A percentile compares a stretch with the other conserved stretches of the same genome.
These are phyloP conservation scores for Sternarchorhynchus goeldii DNA, from an alignment of 2,797 vertebrate species.

Conservation along the genomic window DNA sequence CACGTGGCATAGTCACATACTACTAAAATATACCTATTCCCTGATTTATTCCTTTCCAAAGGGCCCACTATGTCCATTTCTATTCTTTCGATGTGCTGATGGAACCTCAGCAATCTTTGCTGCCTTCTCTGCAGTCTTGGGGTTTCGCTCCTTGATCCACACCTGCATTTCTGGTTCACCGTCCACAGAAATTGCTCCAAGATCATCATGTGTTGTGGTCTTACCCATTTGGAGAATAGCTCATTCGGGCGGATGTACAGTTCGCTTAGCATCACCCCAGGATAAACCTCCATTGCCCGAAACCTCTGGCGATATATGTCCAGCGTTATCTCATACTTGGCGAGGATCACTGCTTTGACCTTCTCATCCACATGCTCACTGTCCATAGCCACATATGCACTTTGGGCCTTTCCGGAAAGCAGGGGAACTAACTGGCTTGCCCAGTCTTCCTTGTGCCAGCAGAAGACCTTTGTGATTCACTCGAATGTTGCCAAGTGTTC, in stretches of 20 bases:
- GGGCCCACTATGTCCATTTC: too few relatives aligned
- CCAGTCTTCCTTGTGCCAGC: slow-evolving; percentile 14
- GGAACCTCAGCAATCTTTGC: slow-evolving; percentile 14
- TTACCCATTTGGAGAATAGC: slow-evolving; percentile 43
- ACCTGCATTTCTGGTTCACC: slow-evolving; percentile 22
- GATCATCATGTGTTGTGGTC: slow-evolving; percentile 18
- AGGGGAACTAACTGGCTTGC: slow-evolving; percentile 13
- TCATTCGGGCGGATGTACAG: slow-evolving; percentile 40
- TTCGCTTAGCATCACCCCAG: slow-evolving; percentile 36
- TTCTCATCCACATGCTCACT: not conserved
- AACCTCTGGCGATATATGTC: slow-evolving; percentile 38
- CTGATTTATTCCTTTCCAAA: too few relatives aligned
- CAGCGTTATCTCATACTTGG: slow-evolving; percentile 36
- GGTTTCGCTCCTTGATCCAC: slow-evolving; percentile 39
- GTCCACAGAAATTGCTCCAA: slow-evolving; percentile 35
- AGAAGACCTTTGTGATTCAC: not conserved
- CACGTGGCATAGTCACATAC: too few relatives aligned
- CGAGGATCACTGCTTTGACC: slow-evolving; percentile 37
- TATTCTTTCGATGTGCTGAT: too few relatives aligned
- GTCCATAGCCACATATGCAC: slow-evolving; percentile 28
- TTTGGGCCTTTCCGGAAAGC: slow-evolving; percentile 10
- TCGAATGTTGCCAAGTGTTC: slow-evolving; percentile 36
- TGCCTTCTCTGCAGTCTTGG: slow-evolving; percentile 19
- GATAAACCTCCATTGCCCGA: slow-evolving; percentile 14
- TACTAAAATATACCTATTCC: too few relatives aligned